Conservation (phyloP, 2,113 vertebrate species). For the Nanorana parkeri region DNA sequence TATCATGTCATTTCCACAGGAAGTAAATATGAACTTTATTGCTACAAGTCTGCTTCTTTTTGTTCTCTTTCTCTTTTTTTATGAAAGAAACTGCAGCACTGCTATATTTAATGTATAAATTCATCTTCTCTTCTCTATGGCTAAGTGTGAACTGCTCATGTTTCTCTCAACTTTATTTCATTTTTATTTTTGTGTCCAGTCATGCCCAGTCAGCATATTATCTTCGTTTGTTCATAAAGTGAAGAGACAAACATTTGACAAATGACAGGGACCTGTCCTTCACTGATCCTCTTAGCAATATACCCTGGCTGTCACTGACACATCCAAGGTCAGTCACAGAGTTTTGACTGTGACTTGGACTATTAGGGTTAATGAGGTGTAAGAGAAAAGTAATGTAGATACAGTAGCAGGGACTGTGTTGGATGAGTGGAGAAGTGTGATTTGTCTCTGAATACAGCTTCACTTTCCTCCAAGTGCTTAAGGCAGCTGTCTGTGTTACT, state of each 20-base stretch:
- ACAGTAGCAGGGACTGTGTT: slow-evolving; percentile 8
- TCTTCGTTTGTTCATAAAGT: not conserved
- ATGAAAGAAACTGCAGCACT: not conserved
- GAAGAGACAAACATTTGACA: slow-evolving; percentile 22
- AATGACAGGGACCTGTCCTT: slow-evolving; percentile 31
- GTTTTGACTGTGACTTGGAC: slow-evolving; percentile 14
- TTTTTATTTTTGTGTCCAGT: slow-evolving; percentile 53
- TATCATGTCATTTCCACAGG: no score
- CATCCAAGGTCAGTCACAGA: slow-evolving; percentile 27
- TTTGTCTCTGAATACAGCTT: slow-evolving; percentile 14
- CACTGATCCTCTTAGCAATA: slow-evolving; percentile 21
- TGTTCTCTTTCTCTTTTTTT: not conserved
- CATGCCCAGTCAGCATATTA: not conserved
- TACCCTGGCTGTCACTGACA: slow-evolving; percentile 13
- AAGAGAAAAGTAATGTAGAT: slow-evolving; percentile 26
- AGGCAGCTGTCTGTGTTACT: slow-evolving; percentile 2
- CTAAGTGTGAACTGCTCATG: not conserved
- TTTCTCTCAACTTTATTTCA: slow-evolving; percentile 1
- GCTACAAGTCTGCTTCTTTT: not conserved
- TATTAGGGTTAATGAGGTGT: slow-evolving; percentile 51
- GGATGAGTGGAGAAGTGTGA: slow-evolving; percentile 25
- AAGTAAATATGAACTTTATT: not conserved
- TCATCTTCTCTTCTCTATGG: not conserved
- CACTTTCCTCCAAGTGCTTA: slow-evolving; percentile 9
- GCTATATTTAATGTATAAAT: not conserved